Percentiles rank a stretch among this genome's conserved stretches.
Conservation (phyloP, 2,113 vertebrate species). For the Melierax canorus region DNA sequence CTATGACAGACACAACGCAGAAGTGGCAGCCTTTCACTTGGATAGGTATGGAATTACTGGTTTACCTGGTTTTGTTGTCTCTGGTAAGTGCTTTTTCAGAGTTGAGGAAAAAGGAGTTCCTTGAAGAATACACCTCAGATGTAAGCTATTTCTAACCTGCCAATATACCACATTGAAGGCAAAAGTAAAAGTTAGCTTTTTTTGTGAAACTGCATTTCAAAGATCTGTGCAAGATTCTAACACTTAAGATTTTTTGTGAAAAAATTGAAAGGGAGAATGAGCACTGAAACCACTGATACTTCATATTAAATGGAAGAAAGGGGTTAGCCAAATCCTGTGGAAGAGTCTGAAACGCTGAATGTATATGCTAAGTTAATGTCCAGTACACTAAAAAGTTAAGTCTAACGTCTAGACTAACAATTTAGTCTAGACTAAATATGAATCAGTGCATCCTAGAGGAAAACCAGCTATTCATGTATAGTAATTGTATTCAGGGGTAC, state of each 20-base stretch:
- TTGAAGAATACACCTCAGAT: not conserved
- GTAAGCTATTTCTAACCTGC: not conserved
- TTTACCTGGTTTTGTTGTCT: not conserved
- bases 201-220: not conserved
- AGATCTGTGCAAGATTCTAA: not conserved
- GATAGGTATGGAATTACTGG: conserved; percentile 81
- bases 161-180: not conserved
- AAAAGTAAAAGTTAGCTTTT: not conserved
- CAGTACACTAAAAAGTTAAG: not conserved
- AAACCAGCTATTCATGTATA: not conserved
- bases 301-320: not conserved
- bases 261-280: not conserved
- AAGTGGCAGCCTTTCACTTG: conserved; percentile 96
- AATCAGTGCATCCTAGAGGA: not conserved
- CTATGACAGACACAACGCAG: conserved; percentile 96
- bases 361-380: not conserved
- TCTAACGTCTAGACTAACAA: not conserved
- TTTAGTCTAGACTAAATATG: not conserved
- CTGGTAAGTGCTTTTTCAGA: not conserved
- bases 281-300: not conserved
- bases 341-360: not conserved
- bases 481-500: not conserved
- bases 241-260: not conserved
- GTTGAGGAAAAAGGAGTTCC: not conserved
- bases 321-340: not conserved